Conservation (phyloP, 2,797 vertebrate species). For the Micrastur ruficollis region DNA sequence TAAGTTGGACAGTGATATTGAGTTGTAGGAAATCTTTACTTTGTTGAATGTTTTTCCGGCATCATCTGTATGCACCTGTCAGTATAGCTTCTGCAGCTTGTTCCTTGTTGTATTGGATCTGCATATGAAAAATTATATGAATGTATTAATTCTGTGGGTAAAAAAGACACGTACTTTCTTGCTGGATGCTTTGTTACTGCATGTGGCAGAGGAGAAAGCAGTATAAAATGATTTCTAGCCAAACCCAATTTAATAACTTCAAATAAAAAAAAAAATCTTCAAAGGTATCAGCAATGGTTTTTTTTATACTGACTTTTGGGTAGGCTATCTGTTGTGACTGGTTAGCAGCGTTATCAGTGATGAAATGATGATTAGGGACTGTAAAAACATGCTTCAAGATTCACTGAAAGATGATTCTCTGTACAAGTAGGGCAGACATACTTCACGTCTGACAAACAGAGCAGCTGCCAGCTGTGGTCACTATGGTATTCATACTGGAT, state of each 20-base stretch:
- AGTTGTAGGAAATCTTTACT: not conserved
- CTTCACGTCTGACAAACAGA: not conserved
- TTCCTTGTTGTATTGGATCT: not conserved
- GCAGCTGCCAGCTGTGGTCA: slow-evolving; percentile 48
- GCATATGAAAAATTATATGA: not conserved
- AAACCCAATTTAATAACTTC: not conserved
- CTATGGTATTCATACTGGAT: not conserved
- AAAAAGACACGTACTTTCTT: not conserved
- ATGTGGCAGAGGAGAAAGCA: not conserved
- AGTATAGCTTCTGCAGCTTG: not conserved
- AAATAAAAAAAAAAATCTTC: not conserved
- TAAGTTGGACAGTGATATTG: not conserved
- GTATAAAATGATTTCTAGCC: not conserved
- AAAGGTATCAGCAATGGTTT: not conserved
- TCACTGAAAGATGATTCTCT: not conserved
- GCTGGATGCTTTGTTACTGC: not conserved
- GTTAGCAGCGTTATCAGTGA: not conserved
- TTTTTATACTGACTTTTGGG: not conserved
- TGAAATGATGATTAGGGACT: not conserved
- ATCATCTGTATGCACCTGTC: not conserved
- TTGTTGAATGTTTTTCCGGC: not conserved
- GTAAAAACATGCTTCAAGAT: not conserved
- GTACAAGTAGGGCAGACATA: not conserved
- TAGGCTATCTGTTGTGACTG: not conserved
- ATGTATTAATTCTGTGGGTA: not conserved